phyloP scores from a whole-genome alignment of 2,113 vertebrate genomes.

The Acinonyx jubatus region DNA sequence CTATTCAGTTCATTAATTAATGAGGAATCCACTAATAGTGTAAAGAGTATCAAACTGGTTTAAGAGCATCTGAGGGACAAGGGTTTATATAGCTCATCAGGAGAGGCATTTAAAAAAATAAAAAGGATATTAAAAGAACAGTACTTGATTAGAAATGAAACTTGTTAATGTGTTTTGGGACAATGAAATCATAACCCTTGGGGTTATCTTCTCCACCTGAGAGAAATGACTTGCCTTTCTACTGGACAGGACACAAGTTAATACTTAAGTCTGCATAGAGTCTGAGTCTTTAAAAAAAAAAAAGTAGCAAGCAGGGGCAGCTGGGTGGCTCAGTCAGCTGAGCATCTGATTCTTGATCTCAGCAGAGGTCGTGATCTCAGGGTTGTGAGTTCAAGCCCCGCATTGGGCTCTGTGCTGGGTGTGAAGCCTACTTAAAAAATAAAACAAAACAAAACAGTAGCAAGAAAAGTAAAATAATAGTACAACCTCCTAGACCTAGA shows the following conservation, averaged over 20 bases:
- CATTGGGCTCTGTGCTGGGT: too few species aligned
- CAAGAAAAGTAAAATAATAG: neutral
- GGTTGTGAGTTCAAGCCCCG: too few species aligned
- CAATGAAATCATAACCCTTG: neutral
- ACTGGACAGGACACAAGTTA: neutral
- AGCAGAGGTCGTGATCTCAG: too few species aligned
- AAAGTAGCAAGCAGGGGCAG: too few species aligned
- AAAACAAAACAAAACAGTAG: neutral
- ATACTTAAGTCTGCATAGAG: neutral
- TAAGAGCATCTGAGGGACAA: neutral
- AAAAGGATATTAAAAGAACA: neutral
- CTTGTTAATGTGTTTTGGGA: neutral
- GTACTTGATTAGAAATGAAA: neutral
- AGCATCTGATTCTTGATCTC: too few species aligned
- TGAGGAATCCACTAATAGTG: neutral
- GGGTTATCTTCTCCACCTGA: neutral
- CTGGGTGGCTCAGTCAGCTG: too few species aligned
- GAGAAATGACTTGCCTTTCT: constrained; percentile 1
- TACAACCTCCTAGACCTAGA: neutral
- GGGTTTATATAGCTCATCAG: neutral
- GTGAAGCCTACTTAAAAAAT: too few species aligned
- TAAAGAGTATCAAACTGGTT: neutral
- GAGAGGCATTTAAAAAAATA: neutral
- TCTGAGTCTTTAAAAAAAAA: neutral
- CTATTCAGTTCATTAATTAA: constrained; percentile 5